A percentile compares a stretch with the other conserved stretches of the same genome.
phyloP scores from a whole-genome alignment of 2,797 vertebrate species.

The Australoheros facetus region DNA sequence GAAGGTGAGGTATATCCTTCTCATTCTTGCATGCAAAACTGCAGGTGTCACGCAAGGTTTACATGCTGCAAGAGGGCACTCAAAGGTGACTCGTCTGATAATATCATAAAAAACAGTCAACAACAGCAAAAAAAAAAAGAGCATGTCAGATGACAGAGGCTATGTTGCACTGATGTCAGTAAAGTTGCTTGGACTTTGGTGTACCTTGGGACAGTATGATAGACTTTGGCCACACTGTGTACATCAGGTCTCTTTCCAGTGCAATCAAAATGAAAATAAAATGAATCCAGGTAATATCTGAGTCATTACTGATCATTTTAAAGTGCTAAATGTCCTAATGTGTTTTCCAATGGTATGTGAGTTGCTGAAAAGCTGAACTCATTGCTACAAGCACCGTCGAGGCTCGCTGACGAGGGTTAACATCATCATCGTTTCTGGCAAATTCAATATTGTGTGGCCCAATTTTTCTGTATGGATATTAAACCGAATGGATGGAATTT shows the following conservation, averaged over 20 bases:
- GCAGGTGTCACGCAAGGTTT: neutral
- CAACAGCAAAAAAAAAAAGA: neutral
- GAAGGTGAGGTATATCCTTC: neutral
- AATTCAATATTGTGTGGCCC: constrained; percentile 51
- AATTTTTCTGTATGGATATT: constrained; percentile 40
- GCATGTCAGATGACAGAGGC: neutral
- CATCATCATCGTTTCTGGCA: constrained; percentile 41
- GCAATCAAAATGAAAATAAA: neutral
- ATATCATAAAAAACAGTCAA: too few species aligned
- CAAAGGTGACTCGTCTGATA: neutral
- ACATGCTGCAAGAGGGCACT: neutral
- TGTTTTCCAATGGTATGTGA: neutral
- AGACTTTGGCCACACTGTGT: neutral
- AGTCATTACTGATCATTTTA: neutral
- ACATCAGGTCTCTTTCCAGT: neutral
- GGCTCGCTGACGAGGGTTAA: constrained; percentile 21
- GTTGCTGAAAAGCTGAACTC: neutral
- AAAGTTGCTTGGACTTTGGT: neutral
- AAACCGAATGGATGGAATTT: constrained; percentile 45
- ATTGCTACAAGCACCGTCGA: neutral
- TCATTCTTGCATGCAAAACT: neutral
- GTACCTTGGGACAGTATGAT: neutral
- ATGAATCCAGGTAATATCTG: neutral
- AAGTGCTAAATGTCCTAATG: neutral
- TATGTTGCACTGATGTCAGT: neutral